These are phyloP conservation scores for Acyrthosiphon pisum DNA, from an alignment of 1,140 invertebrate species.

Conservation along the genomic window DNA sequence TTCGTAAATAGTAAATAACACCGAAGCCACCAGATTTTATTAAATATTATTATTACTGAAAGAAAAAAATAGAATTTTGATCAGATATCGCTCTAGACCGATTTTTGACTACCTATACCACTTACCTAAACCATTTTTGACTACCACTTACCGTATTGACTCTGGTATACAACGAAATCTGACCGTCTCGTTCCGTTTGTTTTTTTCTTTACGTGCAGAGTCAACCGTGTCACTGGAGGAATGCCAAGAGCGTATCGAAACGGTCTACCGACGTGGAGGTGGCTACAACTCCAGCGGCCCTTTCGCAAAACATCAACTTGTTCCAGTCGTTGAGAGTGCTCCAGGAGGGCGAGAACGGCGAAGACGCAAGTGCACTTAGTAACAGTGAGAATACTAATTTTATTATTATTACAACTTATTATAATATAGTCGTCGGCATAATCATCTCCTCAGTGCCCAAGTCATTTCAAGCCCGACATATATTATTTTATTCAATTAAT, in stretches of 20 bases:
- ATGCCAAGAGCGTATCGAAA: constrained; percentile 78
- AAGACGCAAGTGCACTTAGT: constrained; percentile 64
- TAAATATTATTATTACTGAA: not conserved
- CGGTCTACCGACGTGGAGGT: constrained; percentile 63
- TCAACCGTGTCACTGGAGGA: constrained; percentile 91
- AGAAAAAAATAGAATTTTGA: not conserved
- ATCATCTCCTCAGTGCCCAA: not conserved
- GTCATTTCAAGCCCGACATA: too few species aligned
- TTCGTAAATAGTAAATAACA: too few species aligned
- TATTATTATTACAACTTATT: not conserved
- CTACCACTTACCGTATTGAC: not conserved
- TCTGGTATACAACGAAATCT: not conserved
- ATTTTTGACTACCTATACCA: not conserved
- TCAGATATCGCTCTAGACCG: not conserved
- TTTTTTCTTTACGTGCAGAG: constrained; percentile 68
- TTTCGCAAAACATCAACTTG: constrained; percentile 87
- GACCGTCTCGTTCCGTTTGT: not conserved
- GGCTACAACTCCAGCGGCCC: constrained; percentile 61
- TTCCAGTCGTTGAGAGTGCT: constrained; percentile 87
- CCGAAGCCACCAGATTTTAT: too few species aligned
- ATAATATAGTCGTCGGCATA: not conserved
- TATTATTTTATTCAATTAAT: too few species aligned
- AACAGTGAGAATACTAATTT: constrained; percentile 61
- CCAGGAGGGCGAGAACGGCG: constrained; percentile 82
- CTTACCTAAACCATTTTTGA: too few species aligned